Percentiles rank a stretch among this genome's conserved stretches.
Evolutionary conservation across 2,888 invertebrate species (phyloP).

Genomic region (Cantharis rufa): DNA sequence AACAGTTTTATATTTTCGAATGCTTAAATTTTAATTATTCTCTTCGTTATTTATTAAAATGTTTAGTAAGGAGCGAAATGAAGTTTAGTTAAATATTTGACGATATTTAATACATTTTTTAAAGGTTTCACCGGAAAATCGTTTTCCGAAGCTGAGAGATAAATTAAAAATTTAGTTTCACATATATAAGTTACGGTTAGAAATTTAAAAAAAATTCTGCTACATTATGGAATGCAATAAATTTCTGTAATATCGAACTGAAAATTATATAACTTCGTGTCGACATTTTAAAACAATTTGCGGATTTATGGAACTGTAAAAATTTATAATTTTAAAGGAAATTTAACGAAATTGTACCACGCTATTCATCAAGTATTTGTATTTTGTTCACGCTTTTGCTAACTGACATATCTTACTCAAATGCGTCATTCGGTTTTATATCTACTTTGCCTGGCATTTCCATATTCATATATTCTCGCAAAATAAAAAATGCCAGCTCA

Average conservation of each 20-base stretch:
- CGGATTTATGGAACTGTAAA: background rate
- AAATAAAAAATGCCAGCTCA: conserved; percentile 1
- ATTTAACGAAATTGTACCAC: background rate
- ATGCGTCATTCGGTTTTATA: conserved; percentile 1
- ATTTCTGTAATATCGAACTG: background rate
- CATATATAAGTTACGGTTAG: background rate
- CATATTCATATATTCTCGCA: background rate
- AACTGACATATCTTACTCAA: conserved; percentile 1
- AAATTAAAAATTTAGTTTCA: background rate
- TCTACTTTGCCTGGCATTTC: background rate
- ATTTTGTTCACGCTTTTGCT: background rate
- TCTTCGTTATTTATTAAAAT: background rate
- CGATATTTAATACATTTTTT: background rate
- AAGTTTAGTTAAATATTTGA: background rate
- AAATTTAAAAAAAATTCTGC: background rate
- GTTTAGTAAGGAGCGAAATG: background rate
- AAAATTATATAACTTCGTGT: background rate
- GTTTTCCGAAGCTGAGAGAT: background rate
- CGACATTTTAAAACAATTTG: background rate
- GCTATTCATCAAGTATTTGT: background rate
- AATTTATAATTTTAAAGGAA: background rate
- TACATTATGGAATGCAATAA: background rate
- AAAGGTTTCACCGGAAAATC: background rate
- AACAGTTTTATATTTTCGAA: background rate
- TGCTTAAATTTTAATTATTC: background rate